Percentiles rank a stretch among this genome's conserved stretches.
Evolutionary conservation across 2,797 vertebrate species (phyloP).

Genomic region (Lerista edwardsae): DNA sequence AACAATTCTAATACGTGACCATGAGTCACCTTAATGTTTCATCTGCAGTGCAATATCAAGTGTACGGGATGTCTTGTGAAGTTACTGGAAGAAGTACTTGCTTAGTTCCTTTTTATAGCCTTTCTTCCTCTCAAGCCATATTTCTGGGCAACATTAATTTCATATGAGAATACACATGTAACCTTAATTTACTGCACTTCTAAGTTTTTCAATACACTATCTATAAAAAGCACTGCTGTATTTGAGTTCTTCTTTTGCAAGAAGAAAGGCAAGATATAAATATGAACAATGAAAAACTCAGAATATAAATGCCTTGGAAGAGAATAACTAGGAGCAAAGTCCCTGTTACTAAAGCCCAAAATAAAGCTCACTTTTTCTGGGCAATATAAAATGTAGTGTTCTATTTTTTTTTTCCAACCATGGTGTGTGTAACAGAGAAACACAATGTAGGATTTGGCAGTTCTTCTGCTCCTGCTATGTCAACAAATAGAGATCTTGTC

Average conservation of each 20-base stretch:
- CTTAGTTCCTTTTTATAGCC: neutral
- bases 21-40: constrained; percentile 6
- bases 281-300: neutral
- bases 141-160: constrained; percentile 5
- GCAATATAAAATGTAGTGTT: accelerated
- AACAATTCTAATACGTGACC: neutral
- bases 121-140: neutral
- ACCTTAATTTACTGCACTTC: neutral
- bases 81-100: neutral
- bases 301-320: neutral
- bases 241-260: neutral
- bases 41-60: constrained; percentile 23
- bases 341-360: neutral
- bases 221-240: neutral
- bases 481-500: neutral
- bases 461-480: neutral
- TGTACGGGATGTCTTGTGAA: neutral
- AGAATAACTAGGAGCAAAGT: neutral
- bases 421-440: neutral
- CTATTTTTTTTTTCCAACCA: neutral
- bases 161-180: neutral
- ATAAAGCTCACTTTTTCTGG: too few relatives aligned
- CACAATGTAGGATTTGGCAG: too few relatives aligned
- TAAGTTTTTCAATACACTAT: neutral
- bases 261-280: neutral